Conservation (phyloP, 2,113 vertebrate species). For the Trinectes maculatus region DNA sequence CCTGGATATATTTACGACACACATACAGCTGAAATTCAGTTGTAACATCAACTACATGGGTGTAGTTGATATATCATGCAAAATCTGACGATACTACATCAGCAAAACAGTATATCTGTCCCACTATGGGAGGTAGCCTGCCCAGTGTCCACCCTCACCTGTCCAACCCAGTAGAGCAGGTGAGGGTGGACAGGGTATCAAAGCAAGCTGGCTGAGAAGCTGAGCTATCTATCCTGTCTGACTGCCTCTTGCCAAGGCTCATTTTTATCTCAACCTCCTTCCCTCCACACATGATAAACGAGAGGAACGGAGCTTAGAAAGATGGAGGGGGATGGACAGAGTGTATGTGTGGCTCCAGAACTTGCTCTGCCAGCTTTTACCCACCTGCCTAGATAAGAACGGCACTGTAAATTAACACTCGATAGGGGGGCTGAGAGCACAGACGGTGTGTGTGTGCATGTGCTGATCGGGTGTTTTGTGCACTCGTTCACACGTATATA, state of each 20-base stretch:
- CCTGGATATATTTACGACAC: no score
- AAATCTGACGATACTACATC: background rate
- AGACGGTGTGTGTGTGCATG: conserved; percentile 11
- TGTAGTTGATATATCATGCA: no score
- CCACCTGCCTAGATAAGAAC: conserved; percentile 78
- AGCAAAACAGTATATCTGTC: background rate
- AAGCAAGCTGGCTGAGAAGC: conserved; percentile 37
- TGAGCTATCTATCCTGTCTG: conserved; percentile 63
- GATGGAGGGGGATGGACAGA: conserved; percentile 40
- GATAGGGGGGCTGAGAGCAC: conserved; percentile 60
- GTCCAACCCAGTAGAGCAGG: conserved; percentile 4
- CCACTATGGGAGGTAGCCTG: background rate
- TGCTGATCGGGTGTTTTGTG: background rate
- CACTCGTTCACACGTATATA: conserved; percentile 28
- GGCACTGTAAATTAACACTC: conserved; percentile 80
- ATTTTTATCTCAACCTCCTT: conserved; percentile 57
- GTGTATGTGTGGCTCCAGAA: conserved; percentile 58
- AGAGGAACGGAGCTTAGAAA: conserved; percentile 54
- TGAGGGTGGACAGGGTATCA: conserved; percentile 40
- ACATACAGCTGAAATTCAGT: no score
- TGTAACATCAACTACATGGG: no score
- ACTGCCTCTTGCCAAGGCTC: conserved; percentile 49
- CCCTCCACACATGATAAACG: conserved; percentile 64
- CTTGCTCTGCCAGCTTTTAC: conserved; percentile 69
- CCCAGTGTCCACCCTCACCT: no score